A percentile compares a stretch with the other conserved stretches of the same genome.
phyloP scores from a whole-genome alignment of 2,113 vertebrate genomes.

The Bostrychus sinensis region DNA sequence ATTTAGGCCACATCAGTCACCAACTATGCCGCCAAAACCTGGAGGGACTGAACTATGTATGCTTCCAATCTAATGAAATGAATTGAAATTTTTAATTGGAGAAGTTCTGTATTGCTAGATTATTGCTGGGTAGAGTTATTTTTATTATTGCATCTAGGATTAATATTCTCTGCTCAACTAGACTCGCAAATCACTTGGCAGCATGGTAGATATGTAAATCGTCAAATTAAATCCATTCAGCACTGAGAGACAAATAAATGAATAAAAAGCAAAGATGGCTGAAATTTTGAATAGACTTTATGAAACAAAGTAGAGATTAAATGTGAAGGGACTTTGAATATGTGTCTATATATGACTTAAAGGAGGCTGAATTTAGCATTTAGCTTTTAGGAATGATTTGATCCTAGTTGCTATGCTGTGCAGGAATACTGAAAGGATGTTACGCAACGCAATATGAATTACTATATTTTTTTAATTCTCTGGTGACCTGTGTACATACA shows the following conservation, averaged over 20 bases:
- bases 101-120: too few relatives aligned
- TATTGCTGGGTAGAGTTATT: too few relatives aligned
- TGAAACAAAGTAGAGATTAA: neutral
- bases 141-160: too few relatives aligned
- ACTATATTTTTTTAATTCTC: conserved; percentile 19
- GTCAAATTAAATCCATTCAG: neutral
- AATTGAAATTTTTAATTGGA: too few relatives aligned
- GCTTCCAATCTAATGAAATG: too few relatives aligned
- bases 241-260: neutral
- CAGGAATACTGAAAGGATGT: neutral
- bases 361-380: conserved; percentile 6
- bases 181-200: neutral
- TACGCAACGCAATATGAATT: neutral
- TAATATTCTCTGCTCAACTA: too few relatives aligned
- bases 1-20: too few relatives aligned
- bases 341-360: neutral
- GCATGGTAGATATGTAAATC: neutral
- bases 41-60: too few relatives aligned
- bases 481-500: neutral
- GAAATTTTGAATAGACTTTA: neutral
- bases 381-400: conserved; percentile 1
- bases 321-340: neutral
- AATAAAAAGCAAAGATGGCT: neutral
- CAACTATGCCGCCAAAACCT: too few relatives aligned
- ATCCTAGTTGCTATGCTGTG: neutral